These are phyloP conservation scores for Pantelozetes paolii DNA, from an alignment of 2,888 invertebrate genomes.

Conservation along the genomic window DNA sequence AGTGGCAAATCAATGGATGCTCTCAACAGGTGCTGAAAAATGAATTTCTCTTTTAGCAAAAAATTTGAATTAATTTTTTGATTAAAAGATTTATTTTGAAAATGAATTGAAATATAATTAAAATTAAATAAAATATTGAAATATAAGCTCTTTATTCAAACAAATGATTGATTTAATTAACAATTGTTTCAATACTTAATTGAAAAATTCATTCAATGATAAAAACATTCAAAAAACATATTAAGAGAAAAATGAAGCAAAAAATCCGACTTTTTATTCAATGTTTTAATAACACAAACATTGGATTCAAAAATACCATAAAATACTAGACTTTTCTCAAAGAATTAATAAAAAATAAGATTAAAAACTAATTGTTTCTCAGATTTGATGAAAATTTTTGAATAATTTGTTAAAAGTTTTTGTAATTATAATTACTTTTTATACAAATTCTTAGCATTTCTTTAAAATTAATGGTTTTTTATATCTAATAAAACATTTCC, in stretches of 20 bases:
- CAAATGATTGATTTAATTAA: conserved; percentile 23
- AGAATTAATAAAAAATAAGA: neutral
- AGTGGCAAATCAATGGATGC: too few relatives aligned
- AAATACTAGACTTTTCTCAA: neutral
- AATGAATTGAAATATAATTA: too few relatives aligned
- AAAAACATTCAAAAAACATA: neutral
- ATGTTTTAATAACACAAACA: neutral
- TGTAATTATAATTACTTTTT: neutral
- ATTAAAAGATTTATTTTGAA: too few relatives aligned
- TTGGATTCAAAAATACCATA: neutral
- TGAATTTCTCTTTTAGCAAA: neutral
- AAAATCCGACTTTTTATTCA: neutral
- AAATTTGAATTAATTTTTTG: neutral
- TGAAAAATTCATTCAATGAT: conserved; percentile 18
- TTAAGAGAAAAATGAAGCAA: neutral
- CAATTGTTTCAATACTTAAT: neutral
- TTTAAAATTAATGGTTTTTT: neutral
- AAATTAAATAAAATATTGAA: neutral
- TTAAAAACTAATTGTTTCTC: neutral
- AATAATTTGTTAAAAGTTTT: neutral
- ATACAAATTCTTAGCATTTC: neutral
- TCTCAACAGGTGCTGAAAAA: neutral
- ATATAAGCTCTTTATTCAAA: conserved; percentile 25
- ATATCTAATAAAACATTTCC: too few relatives aligned
- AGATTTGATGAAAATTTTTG: too few relatives aligned